Evolutionary conservation across 2,113 vertebrate species (phyloP).

Genomic region (Corythaixoides concolor): DNA sequence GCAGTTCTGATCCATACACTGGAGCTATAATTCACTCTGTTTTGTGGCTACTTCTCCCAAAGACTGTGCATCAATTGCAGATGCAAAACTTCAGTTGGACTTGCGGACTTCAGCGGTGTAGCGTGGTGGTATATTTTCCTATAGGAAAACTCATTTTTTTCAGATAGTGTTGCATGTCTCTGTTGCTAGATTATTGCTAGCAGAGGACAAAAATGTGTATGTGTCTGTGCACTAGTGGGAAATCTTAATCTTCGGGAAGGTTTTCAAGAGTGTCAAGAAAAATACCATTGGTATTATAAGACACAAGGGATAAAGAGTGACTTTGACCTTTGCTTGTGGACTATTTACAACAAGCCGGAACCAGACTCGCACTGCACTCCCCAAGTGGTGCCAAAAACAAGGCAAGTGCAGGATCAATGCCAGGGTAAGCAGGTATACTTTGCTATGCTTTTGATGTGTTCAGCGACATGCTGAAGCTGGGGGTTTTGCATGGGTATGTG

Average conservation of each 20-base stretch:
- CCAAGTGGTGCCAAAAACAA: not conserved
- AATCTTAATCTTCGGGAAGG: not conserved
- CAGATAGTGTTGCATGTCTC: not conserved
- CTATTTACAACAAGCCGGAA: not conserved
- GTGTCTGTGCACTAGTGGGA: not conserved
- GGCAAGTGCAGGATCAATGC: not conserved
- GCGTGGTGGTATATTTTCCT: not conserved
- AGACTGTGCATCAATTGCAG: not conserved
- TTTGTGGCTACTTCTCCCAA: not conserved
- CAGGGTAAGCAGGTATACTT: slow-evolving; percentile 24
- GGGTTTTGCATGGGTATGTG: slow-evolving; percentile 8
- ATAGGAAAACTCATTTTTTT: not conserved
- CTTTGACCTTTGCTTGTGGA: not conserved
- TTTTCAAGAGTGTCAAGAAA: not conserved
- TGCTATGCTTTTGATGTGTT: not conserved
- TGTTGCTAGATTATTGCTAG: not conserved
- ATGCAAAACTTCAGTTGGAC: not conserved
- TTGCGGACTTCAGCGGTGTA: not conserved
- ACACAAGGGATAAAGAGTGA: not conserved
- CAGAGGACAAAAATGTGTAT: not conserved
- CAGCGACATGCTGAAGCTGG: slow-evolving; percentile 4
- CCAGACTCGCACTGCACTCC: not conserved
- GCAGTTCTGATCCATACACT: not conserved
- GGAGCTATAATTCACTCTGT: not conserved
- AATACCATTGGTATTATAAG: not conserved